Evolutionary conservation across 2,888 invertebrate genomes (phyloP), one percentile per base, ranked within the genome.

Genomic region (Colostygia pectinataria): DNA sequence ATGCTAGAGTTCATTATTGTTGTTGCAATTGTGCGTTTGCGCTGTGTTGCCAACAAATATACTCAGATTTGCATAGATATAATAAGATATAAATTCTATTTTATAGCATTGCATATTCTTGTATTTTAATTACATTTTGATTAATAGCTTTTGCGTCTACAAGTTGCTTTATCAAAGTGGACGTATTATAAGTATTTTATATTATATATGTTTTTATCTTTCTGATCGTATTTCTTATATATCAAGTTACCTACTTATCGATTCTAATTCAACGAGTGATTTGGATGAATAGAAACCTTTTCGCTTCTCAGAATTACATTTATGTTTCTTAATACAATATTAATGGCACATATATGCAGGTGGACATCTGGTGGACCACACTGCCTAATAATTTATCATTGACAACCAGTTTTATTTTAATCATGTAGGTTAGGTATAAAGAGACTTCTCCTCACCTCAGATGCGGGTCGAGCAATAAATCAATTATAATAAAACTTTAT

Each of bases 251-350:
- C 31, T 24, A 9, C 24, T 40, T 24, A 9, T 13, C 18, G 20
- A 40, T 4, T 40, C 6, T 40, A 34, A 9, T 14, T 24, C 18
- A 18, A 15, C 40, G 10, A 9, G 14, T 31, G 31, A 13, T 32
- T 23, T 13, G 14, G 23, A 14, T 24, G 24, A 6, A 1, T 24
- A 8, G 10, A 29, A 32, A 41, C 37, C 25, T 46, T 37, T 62
- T 57, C 9, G 13, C 54, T 41, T n/a, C 36, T 33, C 33, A 32
- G 23, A 37, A 29, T 37, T 37, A 53, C 39, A 27, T 49, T 52
- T 47, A 39, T 48, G 52, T 66, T 63, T 66, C 55, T 61, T 58
- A 59, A 63, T 47, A 47, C 59, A 59, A 63, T 47, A 47, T 59
- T 51, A 61, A 49, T 56, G 55, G 57, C 57, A 57, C 45, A 47